Base-by-base conservation (phyloP, 2,888 invertebrate genomes). In the Anticlea derivata region DNA sequence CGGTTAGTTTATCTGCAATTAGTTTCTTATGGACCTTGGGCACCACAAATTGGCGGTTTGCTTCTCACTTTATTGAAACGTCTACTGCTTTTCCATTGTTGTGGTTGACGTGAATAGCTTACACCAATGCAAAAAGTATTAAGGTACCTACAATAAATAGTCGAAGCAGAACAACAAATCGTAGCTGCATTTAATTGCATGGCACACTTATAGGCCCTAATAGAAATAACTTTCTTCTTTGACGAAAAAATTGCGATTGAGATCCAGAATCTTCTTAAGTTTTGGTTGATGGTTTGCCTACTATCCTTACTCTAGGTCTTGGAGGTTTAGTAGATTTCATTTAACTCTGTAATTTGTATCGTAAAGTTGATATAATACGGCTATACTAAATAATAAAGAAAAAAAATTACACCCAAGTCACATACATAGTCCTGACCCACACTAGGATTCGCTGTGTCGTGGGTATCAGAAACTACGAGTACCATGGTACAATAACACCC, bases 41-140 rank as follows among this genome's bases (percentile, higher is more conserved):
- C 34, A 54, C 45, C 58, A 38, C 58, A 56, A 55, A 60, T 58
- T 60, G 54, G 60, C 58, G 62, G 62, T 60, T 62, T 35, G 49
- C 26, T 41, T 43, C 41, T 51, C 43, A 41, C 50, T 50, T 50
- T 52, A 50, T 55, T 50, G 47, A 48, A 54, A 43, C 35, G 2
- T 33, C 27, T 27, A 10, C 30, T 24, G 34, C 38, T 50, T 50
- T 45, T 48, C 39, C 24, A 41, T 47, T 48, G 30, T 39, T 33
- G 27, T 12, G 31, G 27, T 13, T 31, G 26, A 38, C 17, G 43
- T 29, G 30, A 37, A 41, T 29, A 35, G 23, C 24, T 26, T 26
- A 24, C 17, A 29, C 41, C 2, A 7, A 48, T 41, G 40, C 12
- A 11, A 30, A 31, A 44, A 30, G 7, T 5, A 20, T 20, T 26